phyloP scores from a whole-genome alignment of 1,140 invertebrate genomes.

The Latrodectus geometricus region DNA sequence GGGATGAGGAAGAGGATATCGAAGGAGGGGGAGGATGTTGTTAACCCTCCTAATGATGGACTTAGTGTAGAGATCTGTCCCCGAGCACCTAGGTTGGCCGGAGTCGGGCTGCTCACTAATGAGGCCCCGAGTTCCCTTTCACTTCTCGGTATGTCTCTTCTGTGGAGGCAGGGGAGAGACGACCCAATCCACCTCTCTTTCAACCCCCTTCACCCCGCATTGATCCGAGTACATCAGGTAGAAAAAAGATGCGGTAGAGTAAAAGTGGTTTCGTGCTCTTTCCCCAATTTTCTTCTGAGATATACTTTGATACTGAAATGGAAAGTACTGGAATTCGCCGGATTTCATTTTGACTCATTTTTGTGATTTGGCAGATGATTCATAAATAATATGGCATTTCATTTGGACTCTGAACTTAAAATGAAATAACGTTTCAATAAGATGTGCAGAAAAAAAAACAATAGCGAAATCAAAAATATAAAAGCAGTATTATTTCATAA shows the following conservation, averaged over 20 bases:
- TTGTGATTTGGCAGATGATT: background rate
- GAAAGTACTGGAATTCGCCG: background rate
- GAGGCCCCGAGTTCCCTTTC: background rate
- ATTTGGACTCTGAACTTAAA: background rate
- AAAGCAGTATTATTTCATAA: no score
- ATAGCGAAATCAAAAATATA: no score
- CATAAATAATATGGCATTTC: background rate
- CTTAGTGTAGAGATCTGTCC: conserved; percentile 40
- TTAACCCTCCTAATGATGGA: conserved; percentile 49
- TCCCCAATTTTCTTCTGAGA: background rate
- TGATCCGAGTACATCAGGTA: background rate
- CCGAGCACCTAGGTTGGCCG: background rate
- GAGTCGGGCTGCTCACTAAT: conserved; percentile 1
- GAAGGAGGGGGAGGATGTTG: conserved; percentile 5
- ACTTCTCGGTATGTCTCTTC: background rate
- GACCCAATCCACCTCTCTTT: background rate
- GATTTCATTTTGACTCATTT: background rate
- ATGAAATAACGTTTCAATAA: background rate
- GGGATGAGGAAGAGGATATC: no score
- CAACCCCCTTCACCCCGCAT: background rate
- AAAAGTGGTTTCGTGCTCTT: background rate
- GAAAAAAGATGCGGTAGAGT: background rate
- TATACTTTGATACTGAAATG: background rate
- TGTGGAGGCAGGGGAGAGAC: background rate
- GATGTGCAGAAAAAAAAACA: no score